Evolutionary conservation across 2,113 vertebrate species (phyloP).

Genomic region (Anoplopoma fimbria): DNA sequence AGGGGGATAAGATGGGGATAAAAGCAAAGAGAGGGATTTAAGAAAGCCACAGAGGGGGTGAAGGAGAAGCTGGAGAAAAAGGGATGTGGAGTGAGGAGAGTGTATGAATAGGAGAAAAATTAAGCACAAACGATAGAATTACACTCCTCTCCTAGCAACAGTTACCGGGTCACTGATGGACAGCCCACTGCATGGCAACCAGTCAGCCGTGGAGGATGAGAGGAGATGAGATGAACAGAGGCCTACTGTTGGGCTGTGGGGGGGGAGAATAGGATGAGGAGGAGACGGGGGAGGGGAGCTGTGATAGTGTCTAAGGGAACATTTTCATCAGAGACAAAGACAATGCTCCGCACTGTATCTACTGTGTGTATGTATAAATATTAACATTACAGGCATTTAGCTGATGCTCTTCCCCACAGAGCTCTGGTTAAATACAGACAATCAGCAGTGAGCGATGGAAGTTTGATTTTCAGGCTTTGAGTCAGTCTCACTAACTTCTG

Average conservation of each 20-base stretch:
- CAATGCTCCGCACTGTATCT: background rate
- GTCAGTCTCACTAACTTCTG: background rate
- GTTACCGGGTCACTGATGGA: conserved; percentile 68
- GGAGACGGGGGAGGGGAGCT: background rate
- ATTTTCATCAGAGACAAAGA: conserved; percentile 3
- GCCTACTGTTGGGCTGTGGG: conserved; percentile 22
- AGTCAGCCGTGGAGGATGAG: conserved; percentile 50
- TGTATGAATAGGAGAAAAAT: conserved; percentile 34
- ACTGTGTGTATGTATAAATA: background rate
- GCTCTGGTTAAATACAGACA: background rate
- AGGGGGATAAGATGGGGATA: conserved; percentile 18
- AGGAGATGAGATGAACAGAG: conserved; percentile 47
- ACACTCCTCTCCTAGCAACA: conserved; percentile 67
- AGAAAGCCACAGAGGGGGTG: conserved; percentile 1
- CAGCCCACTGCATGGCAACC: conserved; percentile 70
- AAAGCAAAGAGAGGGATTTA: conserved; percentile 33
- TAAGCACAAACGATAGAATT: conserved; percentile 42
- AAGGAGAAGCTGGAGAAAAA: conserved; percentile 2
- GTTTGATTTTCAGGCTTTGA: background rate
- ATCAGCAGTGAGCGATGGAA: background rate
- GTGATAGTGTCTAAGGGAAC: background rate
- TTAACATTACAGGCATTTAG: conserved; percentile 6
- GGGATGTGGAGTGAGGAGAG: conserved; percentile 24
- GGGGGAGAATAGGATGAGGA: background rate
- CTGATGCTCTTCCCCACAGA: background rate